Evolutionary conservation across 2,797 vertebrate genomes (phyloP).

Genomic region (Acanthurus lineatus): DNA sequence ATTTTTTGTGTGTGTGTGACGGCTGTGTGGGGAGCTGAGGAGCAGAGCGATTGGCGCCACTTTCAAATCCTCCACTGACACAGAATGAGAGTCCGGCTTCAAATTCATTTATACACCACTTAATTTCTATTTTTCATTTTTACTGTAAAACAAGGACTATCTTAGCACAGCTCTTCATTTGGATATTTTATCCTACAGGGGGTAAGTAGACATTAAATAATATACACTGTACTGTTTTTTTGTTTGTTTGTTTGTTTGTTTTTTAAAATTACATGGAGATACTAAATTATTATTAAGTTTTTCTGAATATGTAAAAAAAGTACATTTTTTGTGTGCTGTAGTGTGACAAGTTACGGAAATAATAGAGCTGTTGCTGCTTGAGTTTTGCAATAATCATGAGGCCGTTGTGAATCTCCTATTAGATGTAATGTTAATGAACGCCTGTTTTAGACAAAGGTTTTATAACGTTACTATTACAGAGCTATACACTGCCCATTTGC

Average conservation of each 20-base stretch:
- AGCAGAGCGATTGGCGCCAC: slow-evolving; percentile 82
- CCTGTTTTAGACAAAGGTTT: slow-evolving; percentile 29
- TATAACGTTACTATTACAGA: neutral
- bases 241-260: neutral
- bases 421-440: neutral
- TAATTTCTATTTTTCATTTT: slow-evolving; percentile 49
- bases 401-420: slow-evolving; percentile 12
- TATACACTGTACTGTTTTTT: neutral
- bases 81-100: slow-evolving; percentile 80
- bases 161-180: neutral
- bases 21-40: slow-evolving; percentile 70
- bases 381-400: neutral
- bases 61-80: slow-evolving; percentile 84
- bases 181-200: slow-evolving; percentile 43
- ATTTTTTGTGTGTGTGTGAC: slow-evolving; percentile 80
- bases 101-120: slow-evolving; percentile 63
- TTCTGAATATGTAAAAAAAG: no score
- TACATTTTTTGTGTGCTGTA: neutral
- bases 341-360: no score
- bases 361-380: no score
- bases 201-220: slow-evolving; percentile 64
- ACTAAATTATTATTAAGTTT: neutral
- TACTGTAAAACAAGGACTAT: slow-evolving; percentile 40
- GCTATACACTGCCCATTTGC: neutral
- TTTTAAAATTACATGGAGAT: no score